Evolutionary conservation across 2,797 vertebrate species (phyloP), one percentile per base, ranked within the genome.

Genomic region (Acipenser oxyrinchus): DNA sequence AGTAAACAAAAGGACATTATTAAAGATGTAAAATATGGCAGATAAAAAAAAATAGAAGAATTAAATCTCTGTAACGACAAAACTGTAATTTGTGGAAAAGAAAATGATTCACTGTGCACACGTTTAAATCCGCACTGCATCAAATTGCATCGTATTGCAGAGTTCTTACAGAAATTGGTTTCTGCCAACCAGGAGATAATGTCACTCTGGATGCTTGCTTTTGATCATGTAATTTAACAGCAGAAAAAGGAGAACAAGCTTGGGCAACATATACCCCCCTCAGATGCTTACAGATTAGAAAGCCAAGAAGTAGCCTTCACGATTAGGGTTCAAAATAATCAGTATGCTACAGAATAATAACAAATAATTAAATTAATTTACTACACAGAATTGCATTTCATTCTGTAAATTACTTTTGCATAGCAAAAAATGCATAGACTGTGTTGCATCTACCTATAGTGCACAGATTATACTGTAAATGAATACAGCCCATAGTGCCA

Each of bases 151-250:
- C 74, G 73, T 84, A 79, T 85, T 82, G 72, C 83, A 74, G 78
- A 81, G 75, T 83, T 85, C 82, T 84, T 64, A 67, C 77, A 76
- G 83, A 90, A 91, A 89, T 88, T 89, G 86, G 72, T 89, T 91
- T 90, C 82, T 88, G 78, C 77, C 79, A 75, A 79, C 71, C 69
- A 84, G 78, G 79, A 86, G 87, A 86, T 87, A 86, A 83, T 68
- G 79, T 85, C 83, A 85, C 70, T 83, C 79, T 80, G 73, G 74
- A 75, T 52, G 37, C 55, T 70, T 8, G 63, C 71, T 78, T 72
- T 73, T 69, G 70, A 75, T 81, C 75, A 69, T 66, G 72, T 67
- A 66, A 76, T 75, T 71, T 68, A 15, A 57, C 60, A 63, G 66
- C 60, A 70, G 65, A 72, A 62, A 48, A 12, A 48, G 10, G 4